phyloP scores from a whole-genome alignment of 2,797 vertebrate genomes.

The Neopelma chrysocephalum region DNA sequence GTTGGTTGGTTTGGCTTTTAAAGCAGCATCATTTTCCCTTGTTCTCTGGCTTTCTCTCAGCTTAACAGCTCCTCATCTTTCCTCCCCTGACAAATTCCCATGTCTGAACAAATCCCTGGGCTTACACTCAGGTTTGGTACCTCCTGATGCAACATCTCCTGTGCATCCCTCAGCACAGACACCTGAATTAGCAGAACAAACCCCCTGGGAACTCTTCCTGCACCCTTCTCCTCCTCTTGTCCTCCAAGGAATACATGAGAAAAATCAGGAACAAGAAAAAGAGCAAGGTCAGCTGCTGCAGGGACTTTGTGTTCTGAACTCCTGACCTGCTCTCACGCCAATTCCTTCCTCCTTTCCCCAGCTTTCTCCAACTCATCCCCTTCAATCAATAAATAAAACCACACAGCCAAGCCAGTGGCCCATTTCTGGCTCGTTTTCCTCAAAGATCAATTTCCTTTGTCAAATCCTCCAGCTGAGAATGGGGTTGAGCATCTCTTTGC shows the following conservation, averaged over 20 bases:
- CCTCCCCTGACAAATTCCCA: neutral
- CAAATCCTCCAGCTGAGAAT: neutral
- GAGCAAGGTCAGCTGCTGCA: neutral
- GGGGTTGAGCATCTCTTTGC: neutral
- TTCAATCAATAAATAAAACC: neutral
- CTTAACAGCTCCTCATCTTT: neutral
- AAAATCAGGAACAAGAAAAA: neutral
- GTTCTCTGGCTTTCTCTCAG: neutral
- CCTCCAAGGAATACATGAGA: neutral
- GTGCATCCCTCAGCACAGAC: neutral
- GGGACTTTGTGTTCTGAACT: neutral
- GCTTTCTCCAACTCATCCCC: neutral
- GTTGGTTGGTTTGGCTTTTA: neutral
- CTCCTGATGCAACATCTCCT: neutral
- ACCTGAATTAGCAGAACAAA: neutral
- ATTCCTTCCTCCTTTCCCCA: neutral
- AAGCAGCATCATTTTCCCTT: neutral
- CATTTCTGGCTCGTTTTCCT: neutral
- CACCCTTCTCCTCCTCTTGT: neutral
- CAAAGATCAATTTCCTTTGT: neutral
- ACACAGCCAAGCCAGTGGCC: neutral
- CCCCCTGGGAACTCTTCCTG: neutral
- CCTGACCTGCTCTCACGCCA: neutral
- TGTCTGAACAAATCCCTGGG: neutral
- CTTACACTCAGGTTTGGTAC: neutral